These are phyloP conservation scores for Eciton burchellii DNA, from an alignment of 1,140 invertebrate genomes.

Conservation along the genomic window DNA sequence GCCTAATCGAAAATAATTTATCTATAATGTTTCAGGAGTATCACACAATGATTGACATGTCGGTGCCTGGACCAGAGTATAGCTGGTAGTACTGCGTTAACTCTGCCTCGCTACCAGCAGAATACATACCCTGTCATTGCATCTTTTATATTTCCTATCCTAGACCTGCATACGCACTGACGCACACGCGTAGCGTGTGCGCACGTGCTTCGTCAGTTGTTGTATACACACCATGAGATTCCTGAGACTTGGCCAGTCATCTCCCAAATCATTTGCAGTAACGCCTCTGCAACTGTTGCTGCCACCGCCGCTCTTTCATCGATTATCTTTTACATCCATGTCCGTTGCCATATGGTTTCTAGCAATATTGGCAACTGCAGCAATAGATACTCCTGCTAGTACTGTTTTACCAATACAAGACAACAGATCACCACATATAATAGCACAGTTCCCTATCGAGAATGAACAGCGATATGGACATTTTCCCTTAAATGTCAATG, in stretches of 20 bases:
- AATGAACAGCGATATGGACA: constrained; percentile 69
- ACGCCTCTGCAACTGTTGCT: constrained; percentile 47
- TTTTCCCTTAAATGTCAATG: constrained; percentile 78
- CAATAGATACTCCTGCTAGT: constrained; percentile 73
- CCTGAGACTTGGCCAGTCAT: constrained; percentile 76
- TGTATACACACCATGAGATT: constrained; percentile 79
- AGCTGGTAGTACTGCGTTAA: constrained; percentile 78
- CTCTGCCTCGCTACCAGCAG: constrained; percentile 74
- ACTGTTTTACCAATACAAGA: constrained; percentile 65
- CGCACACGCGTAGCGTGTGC: constrained; percentile 73
- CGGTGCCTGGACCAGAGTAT: constrained; percentile 70
- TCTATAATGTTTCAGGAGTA: constrained; percentile 74
- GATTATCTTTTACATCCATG: constrained; percentile 68
- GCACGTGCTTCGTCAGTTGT: constrained; percentile 71
- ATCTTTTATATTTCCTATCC: constrained; percentile 73
- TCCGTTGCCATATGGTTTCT: constrained; percentile 74
- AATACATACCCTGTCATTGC: constrained; percentile 60
- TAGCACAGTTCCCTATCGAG: constrained; percentile 77
- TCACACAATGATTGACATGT: constrained; percentile 77
- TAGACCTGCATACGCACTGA: constrained; percentile 70
- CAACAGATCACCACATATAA: constrained; percentile 75
- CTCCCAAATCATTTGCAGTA: constrained; percentile 66
- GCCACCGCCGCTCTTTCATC: constrained; percentile 18
- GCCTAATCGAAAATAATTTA: neutral
- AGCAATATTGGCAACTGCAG: constrained; percentile 71